phyloP scores from a whole-genome alignment of 2,888 invertebrate species.

The Aphelenchoides bicaudatus region DNA sequence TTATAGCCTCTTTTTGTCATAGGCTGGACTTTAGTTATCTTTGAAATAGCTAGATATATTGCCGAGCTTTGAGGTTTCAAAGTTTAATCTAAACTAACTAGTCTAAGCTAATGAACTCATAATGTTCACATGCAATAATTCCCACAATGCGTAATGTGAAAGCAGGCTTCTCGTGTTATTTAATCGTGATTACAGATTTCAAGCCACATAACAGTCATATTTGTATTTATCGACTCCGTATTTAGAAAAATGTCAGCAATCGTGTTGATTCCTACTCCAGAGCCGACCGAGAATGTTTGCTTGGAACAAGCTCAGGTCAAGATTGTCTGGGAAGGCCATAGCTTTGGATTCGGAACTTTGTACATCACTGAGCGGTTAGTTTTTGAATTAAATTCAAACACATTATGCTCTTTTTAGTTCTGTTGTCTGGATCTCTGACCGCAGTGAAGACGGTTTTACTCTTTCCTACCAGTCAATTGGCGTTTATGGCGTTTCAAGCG shows the following conservation, averaged over 20 bases:
- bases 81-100: no score
- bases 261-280: neutral
- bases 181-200: no score
- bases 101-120: no score
- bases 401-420: conserved; percentile 11
- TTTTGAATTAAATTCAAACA: neutral
- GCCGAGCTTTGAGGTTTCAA: no score
- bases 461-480: conserved; percentile 73
- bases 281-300: conserved; percentile 44
- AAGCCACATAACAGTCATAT: no score
- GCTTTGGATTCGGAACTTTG: conserved; percentile 47
- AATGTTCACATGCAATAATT: no score
- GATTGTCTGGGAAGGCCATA: conserved; percentile 34
- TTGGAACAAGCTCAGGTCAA: conserved; percentile 39
- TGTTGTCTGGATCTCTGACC: conserved; percentile 19
- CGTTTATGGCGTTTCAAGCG: conserved; percentile 72
- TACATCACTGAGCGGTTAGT: conserved; percentile 41
- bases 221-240: neutral
- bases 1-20: no score
- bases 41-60: no score
- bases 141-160: no score
- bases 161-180: no score
- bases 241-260: conserved; percentile 3
- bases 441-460: conserved; percentile 67
- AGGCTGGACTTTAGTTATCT: no score